phyloP scores from a whole-genome alignment of 2,797 vertebrate genomes.

The Oophaga sylvatica region DNA sequence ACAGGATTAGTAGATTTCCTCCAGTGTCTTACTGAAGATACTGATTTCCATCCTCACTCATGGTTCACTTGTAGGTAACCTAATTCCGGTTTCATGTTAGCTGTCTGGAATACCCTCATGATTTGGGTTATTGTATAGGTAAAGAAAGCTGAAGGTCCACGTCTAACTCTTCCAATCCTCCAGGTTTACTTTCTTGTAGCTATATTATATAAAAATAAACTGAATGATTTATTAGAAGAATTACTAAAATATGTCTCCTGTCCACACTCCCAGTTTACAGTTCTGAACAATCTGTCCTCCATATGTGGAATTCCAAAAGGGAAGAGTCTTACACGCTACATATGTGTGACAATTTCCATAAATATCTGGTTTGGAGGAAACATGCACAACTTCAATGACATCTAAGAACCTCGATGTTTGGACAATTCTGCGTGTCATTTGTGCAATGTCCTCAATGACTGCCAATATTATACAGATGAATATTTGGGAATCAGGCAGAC shows the following conservation, averaged over 20 bases:
- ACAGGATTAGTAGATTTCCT: too few relatives aligned
- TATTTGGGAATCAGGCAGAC: neutral
- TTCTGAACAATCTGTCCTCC: conserved; percentile 3
- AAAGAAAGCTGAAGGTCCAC: neutral
- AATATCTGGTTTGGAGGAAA: conserved; percentile 2
- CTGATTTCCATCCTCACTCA: too few relatives aligned
- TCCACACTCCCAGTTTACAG: neutral
- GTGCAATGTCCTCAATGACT: neutral
- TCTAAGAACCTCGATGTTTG: conserved; percentile 7
- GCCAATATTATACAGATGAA: neutral
- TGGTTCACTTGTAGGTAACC: too few relatives aligned
- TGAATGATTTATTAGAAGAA: neutral
- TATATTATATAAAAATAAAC: neutral
- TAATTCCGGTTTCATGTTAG: too few relatives aligned
- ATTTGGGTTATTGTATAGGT: neutral
- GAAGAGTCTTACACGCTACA: neutral
- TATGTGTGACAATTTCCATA: conserved; percentile 6
- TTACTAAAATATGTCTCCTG: neutral
- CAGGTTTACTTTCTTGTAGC: neutral
- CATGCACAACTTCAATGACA: conserved; percentile 1
- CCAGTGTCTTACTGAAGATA: too few relatives aligned
- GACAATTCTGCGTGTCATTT: neutral
- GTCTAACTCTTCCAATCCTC: neutral
- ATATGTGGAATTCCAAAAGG: neutral
- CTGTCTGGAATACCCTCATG: too few relatives aligned